Base-by-base conservation (phyloP, 35 echinoderm and acorn worm genomes). In the Diadema setosum region DNA sequence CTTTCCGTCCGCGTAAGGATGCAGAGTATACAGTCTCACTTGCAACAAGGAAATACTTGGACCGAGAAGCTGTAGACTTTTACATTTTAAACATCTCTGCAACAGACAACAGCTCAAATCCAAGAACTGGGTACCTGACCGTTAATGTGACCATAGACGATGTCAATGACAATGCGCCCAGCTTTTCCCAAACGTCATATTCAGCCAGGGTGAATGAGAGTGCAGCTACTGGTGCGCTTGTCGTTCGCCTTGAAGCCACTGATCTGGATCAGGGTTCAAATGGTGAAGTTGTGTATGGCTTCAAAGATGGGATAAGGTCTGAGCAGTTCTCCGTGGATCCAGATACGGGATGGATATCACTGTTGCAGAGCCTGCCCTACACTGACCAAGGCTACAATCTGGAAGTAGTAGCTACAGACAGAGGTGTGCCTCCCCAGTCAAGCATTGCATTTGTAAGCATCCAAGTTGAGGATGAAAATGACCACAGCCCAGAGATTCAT, bases 61-160 rank as follows among this genome's bases (percentile, higher is more conserved):
- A 99, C 73, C 80, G 90, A 58, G 96, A 99, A 83, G 81, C 36
- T 0, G 67, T 70, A 29, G 82, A 89, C 42, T 90, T 86, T 87
- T 99, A 99, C 81, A 89, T 95, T 88, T 88, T 99, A 74, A 94
- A 81, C 63, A 89, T 99, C 45, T 39, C 45, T 34, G 93, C 96
- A 12, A 84, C 44, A 56, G 96, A 99, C 50, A 83, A 91, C 52
- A 93, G 96, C 35, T 86, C 67, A 48, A 93, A 85, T 16, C 75
- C 93, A 9, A 83, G 49, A 5, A 74, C 45, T 76, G 90, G 92
- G 36, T 87, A 85, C 73, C 58, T 99, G 14, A 50, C 20, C 33
- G 46, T 99, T 16, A 91, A 95, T 70, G 70, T 99, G 17, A 92
- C 65, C 55, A 81, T 99, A 24, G 37, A 52, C 2, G 96, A 99